Conservation (phyloP, 2,797 vertebrate species). For the Glyptemys insculpta region DNA sequence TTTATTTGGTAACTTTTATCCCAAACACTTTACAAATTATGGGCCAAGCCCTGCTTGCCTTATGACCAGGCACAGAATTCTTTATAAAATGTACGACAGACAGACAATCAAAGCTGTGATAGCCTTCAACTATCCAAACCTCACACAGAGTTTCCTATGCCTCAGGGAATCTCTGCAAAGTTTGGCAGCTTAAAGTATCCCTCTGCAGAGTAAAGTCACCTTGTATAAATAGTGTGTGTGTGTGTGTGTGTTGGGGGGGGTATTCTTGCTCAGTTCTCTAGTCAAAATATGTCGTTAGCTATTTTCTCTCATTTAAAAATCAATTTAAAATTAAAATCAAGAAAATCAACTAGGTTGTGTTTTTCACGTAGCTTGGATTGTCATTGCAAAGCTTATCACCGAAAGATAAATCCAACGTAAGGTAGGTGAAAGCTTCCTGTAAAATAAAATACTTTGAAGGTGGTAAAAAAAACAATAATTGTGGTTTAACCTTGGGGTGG, state of each 20-base stretch:
- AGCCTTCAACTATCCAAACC: not conserved
- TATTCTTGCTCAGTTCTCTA: not conserved
- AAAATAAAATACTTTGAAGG: not conserved
- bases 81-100: not conserved
- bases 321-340: not conserved
- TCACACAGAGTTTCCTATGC: not conserved
- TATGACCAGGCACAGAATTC: not conserved
- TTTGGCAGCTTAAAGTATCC: constrained; percentile 26
- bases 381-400: not conserved
- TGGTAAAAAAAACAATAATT: not conserved
- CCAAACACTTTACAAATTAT: constrained; percentile 61
- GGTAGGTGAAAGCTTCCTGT: not conserved
- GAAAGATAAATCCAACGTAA: not conserved
- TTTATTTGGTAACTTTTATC: constrained; percentile 60
- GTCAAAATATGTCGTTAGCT: not conserved
- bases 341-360: not conserved
- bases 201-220: constrained; percentile 26
- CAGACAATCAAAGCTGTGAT: not conserved
- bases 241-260: not conserved
- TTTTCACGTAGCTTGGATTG: not conserved
- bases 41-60: constrained; percentile 69
- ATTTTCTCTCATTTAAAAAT: not conserved
- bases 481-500: constrained; percentile 4
- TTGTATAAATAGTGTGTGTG: not conserved
- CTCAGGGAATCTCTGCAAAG: constrained; percentile 25